Evolutionary conservation across 2,888 invertebrate species (phyloP), one percentile per base, ranked within the genome.

Genomic region (Lymantria dispar): DNA sequence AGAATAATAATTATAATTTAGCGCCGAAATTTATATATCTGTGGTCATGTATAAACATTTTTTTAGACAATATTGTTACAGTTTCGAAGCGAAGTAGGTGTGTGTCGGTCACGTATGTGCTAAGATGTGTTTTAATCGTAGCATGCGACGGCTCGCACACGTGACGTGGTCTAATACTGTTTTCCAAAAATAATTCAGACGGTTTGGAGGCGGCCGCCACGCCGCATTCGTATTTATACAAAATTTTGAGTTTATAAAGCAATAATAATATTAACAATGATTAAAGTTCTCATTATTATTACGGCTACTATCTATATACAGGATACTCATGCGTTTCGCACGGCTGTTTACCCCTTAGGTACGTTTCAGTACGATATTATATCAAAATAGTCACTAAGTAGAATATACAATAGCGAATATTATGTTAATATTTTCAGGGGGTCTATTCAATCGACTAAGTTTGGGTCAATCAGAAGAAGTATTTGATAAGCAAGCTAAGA

Each of bases 171-270:
- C 91, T 88, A 87, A 89, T 85, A 90, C 72, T 80, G 78, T 74
- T 87, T 83, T 89, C 91, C 87, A 86, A 88, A 91, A 91, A 90
- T 90, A 91, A 76, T 76, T 70, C 83, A 85, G 83, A 85, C 81
- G 77, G 72, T 69, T 74, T 64, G 72, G 61, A 78, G 65, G 76
- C 77, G 78, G 74, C 77, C 63, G 62, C 64, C 69, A 65, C 68
- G 78, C 67, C 78, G 78, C 81, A 67, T 73, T 65, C 78, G 76
- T 80, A 67, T 74, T 64, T 58, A 67, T 76, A 73, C 60, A 75
- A 57, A 62, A 62, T 53, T 54, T 47, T 64, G 54, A 52, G 54
- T 58, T 54, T 52, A 58, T 64, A 62, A 58, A 49, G 58, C 64
- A 64, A 3, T 7, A 40, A 66, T 55, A 70, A 72, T 64, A 64